phyloP scores from a whole-genome alignment of 1,140 invertebrate species.

The Galleria mellonella region DNA sequence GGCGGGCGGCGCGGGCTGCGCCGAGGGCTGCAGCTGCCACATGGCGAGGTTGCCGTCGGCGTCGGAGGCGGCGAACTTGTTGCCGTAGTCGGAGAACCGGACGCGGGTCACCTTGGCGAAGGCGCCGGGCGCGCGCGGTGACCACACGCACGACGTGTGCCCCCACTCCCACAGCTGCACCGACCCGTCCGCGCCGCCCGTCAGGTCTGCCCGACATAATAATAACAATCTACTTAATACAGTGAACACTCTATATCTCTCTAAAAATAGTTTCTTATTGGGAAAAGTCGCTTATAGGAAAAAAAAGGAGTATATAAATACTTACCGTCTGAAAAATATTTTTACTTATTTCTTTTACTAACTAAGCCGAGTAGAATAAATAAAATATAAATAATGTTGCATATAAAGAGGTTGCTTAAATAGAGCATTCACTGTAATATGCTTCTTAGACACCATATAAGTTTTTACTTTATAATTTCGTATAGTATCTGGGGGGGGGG shows the following conservation, averaged over 20 bases:
- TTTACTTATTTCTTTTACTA: no score
- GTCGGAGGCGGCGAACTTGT: constrained; percentile 98
- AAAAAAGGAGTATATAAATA: no score
- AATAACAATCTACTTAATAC: neutral
- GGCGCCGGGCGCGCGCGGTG: constrained; percentile 90
- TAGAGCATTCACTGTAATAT: no score
- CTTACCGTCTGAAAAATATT: no score
- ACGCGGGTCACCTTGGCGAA: constrained; percentile 96
- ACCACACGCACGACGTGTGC: constrained; percentile 91
- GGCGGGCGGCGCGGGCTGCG: constrained; percentile 87
- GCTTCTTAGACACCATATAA: no score
- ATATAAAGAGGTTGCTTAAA: no score
- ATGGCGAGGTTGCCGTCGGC: constrained; percentile 92
- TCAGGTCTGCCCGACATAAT: constrained; percentile 80
- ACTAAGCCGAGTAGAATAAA: no score
- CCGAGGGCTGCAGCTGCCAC: constrained; percentile 93
- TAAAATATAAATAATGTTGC: no score
- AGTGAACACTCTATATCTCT: neutral
- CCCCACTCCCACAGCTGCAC: constrained; percentile 99
- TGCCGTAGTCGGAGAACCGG: constrained; percentile 96
- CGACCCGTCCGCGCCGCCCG: constrained; percentile 97
- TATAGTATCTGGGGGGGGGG: no score
- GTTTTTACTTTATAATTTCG: no score
- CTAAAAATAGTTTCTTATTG: no score
- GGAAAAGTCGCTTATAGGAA: no score